Conservation (phyloP, 2,113 vertebrate genomes). For the Pituophis catenifer region DNA sequence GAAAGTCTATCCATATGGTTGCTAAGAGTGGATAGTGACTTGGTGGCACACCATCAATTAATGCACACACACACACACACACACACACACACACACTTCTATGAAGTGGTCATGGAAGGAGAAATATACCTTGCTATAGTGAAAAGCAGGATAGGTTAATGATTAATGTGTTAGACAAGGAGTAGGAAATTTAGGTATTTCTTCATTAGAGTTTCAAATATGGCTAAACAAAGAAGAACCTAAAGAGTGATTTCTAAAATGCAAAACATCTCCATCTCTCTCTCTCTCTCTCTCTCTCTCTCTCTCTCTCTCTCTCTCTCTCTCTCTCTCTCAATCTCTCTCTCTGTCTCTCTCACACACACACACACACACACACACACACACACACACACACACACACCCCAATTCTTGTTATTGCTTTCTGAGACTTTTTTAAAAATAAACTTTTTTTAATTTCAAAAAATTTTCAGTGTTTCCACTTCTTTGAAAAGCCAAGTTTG, state of each 20-base stretch:
- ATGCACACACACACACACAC: not conserved
- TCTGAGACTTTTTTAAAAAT: not conserved
- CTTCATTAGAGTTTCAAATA: conserved; percentile 28
- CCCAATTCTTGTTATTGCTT: not conserved
- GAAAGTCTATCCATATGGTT: not conserved
- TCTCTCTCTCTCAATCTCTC: too few species aligned
- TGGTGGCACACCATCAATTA: not conserved
- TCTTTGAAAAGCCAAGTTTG: not conserved
- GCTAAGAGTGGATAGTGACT: not conserved
- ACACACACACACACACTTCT: not conserved
- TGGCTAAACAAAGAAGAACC: not conserved
- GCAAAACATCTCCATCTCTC: not conserved
- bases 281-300: not conserved
- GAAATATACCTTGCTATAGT: not conserved
- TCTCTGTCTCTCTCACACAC: not conserved
- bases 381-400: not conserved
- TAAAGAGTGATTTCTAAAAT: not conserved
- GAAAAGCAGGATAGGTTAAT: not conserved
- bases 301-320: not conserved
- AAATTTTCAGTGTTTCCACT: not conserved
- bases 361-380: not conserved
- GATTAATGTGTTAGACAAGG: not conserved
- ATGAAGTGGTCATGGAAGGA: not conserved
- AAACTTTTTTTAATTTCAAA: not conserved
- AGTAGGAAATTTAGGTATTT: not conserved